Evolutionary conservation across 2,797 vertebrate species (phyloP), one percentile per base, ranked within the genome.

Genomic region (Phataginus tricuspis): DNA sequence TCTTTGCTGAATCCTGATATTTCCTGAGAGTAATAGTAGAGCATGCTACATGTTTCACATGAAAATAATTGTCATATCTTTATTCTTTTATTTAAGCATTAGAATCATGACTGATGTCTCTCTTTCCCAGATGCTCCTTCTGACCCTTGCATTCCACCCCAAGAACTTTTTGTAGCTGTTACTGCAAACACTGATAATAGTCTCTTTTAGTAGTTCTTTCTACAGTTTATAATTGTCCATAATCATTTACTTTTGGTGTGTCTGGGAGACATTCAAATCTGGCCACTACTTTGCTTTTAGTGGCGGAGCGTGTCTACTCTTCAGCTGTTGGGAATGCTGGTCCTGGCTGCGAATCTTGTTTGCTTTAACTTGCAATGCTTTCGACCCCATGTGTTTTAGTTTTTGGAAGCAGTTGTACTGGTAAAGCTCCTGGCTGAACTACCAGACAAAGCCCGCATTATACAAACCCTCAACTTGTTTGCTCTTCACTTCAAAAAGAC

Each of bases 361-460:
- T 97, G 97, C 91, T 97, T 39, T 31, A 69, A 91, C 21, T 96
- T 68, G 92, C 96, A 94, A 75, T 14, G 29, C 86, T 94, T 95
- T 92, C 1, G 45, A 96, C 37, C 34, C 23, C 94, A 49, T 68
- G 64, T 86, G 97, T 96, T 98, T 97, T 96, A 94, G 97, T 86
- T 96, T 98, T 97, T 91, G 97, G 97, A 98, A 97, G 97, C 97
- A 97, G 96, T 97, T 97, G 97, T 86, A 96, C 45, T 51, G 93
- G 94, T 97, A 97, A 96, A 90, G 12, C 45, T 98, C 97, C 96
- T 92, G 63, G 31, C 75, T 95, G 92, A 64, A 84, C 96, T 74
- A 94, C 87, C 1, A 68, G 96, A 97, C 66, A 97, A 64, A 96
- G 95, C 45, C 68, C 53, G 7, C 25, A 91, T 98, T 97, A 90